Base-by-base conservation (phyloP, 2,888 invertebrate species). In the Aspidiotus rigidus region DNA sequence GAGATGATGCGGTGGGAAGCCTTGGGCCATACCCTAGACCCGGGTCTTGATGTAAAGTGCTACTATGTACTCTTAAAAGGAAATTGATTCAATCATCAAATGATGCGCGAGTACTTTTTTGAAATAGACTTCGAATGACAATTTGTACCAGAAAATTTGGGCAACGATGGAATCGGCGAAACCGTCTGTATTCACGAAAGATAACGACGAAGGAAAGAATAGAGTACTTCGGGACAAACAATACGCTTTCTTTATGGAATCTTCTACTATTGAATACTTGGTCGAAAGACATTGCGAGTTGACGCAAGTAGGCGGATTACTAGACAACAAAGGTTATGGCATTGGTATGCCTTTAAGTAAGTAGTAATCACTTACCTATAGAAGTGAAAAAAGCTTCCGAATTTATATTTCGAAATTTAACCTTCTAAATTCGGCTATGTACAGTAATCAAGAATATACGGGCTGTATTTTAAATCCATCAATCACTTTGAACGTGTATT, bases 171-270 rank as follows among this genome's bases (percentile, higher is more conserved):
- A 89, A 73, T 85, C 88, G 8, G 84, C 90, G 0, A 83, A 87
- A 44, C 93, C 93, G 0, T 84, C 86, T 0, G 92, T 94, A 0
- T 94, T 93, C 78, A 86, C 88, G 10, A 84, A 83, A 71, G 86
- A 83, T 75, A 96, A 94, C 77, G 85, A 85, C 59, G 91, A 93
- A 75, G 97, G 96, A 0, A 87, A 93, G 0, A 89, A 92, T 13
- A 82, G 91, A 71, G 96, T 96, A 0, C 75, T 84, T 66, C 87
- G 86, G 78, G 86, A 85, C 56, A 89, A 89, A 77, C 83, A 88
- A 64, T 99, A 94, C 78, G 98, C 98, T 5, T 98, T 89, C 78
- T 82, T 99, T 60, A 96, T 97, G 93, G 98, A 98, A 80, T 95
- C 94, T 7, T 90, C 94, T 0, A 88, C 89, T 1, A 88, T 98